Conservation (phyloP, 2,797 vertebrate genomes). For the Tokudaia muenninki region DNA sequence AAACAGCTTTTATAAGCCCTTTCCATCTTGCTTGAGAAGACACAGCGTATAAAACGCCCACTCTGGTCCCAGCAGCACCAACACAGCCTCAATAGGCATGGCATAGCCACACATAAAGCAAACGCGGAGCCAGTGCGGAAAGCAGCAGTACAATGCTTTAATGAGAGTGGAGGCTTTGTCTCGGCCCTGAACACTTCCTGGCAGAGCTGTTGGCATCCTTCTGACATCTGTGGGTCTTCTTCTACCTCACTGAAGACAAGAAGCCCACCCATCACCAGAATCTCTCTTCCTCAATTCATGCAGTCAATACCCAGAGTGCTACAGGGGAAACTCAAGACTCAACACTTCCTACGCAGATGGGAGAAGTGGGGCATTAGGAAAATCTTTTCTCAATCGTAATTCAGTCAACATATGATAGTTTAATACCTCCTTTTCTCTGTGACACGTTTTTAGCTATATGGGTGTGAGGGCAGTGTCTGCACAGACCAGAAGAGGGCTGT, state of each 20-base stretch:
- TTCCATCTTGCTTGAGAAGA: conserved; percentile 82
- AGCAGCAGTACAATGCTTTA: neutral
- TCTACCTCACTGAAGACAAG: neutral
- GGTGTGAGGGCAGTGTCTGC: neutral
- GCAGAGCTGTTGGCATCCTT: neutral
- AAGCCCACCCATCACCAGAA: neutral
- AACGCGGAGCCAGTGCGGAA: neutral
- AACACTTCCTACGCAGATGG: neutral
- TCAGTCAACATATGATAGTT: neutral
- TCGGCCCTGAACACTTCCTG: neutral
- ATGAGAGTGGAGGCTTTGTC: neutral
- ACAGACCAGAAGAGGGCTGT: neutral
- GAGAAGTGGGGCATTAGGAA: neutral
- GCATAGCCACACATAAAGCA: conserved; percentile 13
- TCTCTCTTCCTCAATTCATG: neutral
- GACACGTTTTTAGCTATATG: neutral
- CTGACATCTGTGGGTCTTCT: neutral
- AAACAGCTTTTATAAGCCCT: conserved; percentile 83
- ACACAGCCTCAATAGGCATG: neutral
- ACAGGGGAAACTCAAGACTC: neutral
- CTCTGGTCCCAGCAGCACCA: conserved; percentile 59
- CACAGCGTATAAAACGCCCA: conserved; percentile 80
- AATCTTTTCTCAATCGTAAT: neutral
- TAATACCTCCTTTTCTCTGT: neutral
- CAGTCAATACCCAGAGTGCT: neutral